A percentile compares a stretch with the other conserved stretches of the same genome.
These are phyloP conservation scores for Alligator sinensis DNA, from an alignment of 2,113 vertebrate species.

Conservation along the genomic window DNA sequence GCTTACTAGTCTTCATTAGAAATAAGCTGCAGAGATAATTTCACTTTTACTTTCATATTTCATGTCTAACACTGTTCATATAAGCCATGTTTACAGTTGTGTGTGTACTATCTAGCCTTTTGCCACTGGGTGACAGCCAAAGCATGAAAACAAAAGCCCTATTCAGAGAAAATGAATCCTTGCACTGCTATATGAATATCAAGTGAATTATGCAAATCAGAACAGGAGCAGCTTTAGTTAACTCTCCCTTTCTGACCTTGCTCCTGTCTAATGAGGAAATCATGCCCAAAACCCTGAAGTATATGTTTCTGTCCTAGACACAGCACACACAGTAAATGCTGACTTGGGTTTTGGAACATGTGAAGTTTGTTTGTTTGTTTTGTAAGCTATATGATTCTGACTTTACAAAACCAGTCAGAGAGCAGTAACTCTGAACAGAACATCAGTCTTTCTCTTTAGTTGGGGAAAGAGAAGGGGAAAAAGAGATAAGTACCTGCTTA, in stretches of 20 bases:
- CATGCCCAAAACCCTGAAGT: slow-evolving; percentile 15
- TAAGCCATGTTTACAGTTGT: slow-evolving; percentile 64
- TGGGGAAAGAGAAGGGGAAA: background rate
- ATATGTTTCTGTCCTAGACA: slow-evolving; percentile 35
- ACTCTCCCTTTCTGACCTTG: slow-evolving; percentile 47
- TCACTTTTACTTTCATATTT: slow-evolving; percentile 30
- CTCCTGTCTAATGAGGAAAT: slow-evolving; percentile 39
- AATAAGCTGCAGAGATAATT: background rate
- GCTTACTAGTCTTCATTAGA: slow-evolving; percentile 1
- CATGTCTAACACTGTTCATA: slow-evolving; percentile 42
- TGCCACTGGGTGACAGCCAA: slow-evolving; percentile 79
- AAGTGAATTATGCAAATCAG: slow-evolving; percentile 73
- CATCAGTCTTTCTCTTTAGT: background rate
- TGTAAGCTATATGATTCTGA: background rate
- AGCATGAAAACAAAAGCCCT: slow-evolving; percentile 73
- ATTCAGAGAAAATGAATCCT: slow-evolving; percentile 67
- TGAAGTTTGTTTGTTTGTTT: background rate
- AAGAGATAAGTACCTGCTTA: background rate
- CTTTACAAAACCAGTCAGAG: slow-evolving; percentile 36
- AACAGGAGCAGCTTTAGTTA: slow-evolving; percentile 66
- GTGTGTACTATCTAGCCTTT: slow-evolving; percentile 74
- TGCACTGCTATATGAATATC: slow-evolving; percentile 69
- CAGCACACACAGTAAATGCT: slow-evolving; percentile 15
- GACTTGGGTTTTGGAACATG: slow-evolving; percentile 15
- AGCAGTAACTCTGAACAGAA: background rate